A percentile compares a stretch with the other conserved stretches of the same genome.
Evolutionary conservation across 2,888 invertebrate genomes (phyloP).

Genomic region (Drosophila bunnanda): DNA sequence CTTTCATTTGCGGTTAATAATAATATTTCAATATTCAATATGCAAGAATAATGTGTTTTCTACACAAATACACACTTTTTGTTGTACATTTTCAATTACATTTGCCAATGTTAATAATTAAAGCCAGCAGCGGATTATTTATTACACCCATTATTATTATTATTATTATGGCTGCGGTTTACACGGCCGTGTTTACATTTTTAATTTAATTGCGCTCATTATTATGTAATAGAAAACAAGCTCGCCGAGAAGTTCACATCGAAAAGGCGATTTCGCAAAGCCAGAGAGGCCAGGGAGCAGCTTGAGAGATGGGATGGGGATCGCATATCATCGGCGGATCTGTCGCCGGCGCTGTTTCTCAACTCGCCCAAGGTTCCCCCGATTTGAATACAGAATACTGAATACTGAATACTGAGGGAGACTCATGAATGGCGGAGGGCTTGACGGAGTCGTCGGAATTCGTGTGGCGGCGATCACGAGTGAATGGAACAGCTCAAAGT

Average conservation of each 20-base stretch:
- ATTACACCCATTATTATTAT: constrained; percentile 20
- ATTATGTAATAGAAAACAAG: constrained; percentile 47
- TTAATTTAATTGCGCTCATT: constrained; percentile 40
- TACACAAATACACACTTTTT: background rate
- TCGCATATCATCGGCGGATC: constrained; percentile 29
- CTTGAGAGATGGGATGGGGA: constrained; percentile 9
- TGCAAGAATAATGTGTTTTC: constrained; percentile 20
- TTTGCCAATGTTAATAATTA: constrained; percentile 41
- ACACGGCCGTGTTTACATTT: constrained; percentile 42
- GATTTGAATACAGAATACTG: constrained; percentile 53
- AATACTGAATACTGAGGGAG: constrained; percentile 40
- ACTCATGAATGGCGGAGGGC: constrained; percentile 58
- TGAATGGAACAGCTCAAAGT: constrained; percentile 66
- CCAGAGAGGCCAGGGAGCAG: constrained; percentile 1
- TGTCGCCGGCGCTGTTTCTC: constrained; percentile 42
- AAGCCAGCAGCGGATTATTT: constrained; percentile 37
- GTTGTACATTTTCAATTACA: constrained; percentile 38
- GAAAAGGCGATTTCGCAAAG: constrained; percentile 33
- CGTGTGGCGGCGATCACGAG: constrained; percentile 54
- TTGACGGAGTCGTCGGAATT: constrained; percentile 52
- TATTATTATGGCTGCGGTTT: constrained; percentile 32
- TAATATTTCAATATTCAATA: constrained; percentile 6
- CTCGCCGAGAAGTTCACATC: constrained; percentile 24
- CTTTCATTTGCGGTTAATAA: background rate
- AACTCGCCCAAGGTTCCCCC: constrained; percentile 54